Evolutionary conservation across 2,113 vertebrate genomes (phyloP), one percentile per base, ranked within the genome.

Genomic region (Rhinoderma darwinii): DNA sequence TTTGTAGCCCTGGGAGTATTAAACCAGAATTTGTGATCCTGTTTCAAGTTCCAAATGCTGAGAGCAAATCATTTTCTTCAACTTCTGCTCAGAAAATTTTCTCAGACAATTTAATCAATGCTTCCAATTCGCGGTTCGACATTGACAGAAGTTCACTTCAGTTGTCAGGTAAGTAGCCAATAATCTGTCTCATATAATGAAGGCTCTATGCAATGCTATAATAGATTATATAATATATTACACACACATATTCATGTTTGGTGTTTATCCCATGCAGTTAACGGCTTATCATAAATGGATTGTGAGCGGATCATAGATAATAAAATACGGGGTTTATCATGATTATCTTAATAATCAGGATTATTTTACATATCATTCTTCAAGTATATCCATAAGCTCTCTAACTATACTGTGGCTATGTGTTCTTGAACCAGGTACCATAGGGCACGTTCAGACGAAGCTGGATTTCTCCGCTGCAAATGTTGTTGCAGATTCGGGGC

Each of bases 1-100:
- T 77, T 85, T 85, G 27, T 43, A 86, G 84, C 27, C 17, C 73
- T 68, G 84, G 74, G 12, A 86, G 30, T 78, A 43, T 78, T n/a
- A n/a, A 44, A 76, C 37, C 83, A 78, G 30, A 32, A 37, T 78
- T 86, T 68, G 59, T 86, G 39, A 4, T 51, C 11, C 32, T 50
- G n/a, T 78, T 86, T 47, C 22, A 68, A 18, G 37, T 75, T 22
- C 5, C 6, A 9, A 32, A 43, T 47, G n/a, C n/a, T 50, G 84
- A 44, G 12, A 68, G 11, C 14, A 68, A 63, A 41, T n/a, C 11
- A 25, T 43, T 59, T 27, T 86, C 84, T 37, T 51, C 59, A 15
- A 1, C 2, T 32, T 61, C 50, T n/a, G 59, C 37, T 32, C 74
- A 86, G 43, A 37, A 50, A 1, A 78, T 86, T 30, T 77, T 86